Percentiles rank a stretch among this genome's conserved stretches.
These are phyloP conservation scores for Nasonia vitripennis DNA, from an alignment of 1,140 invertebrate genomes.

Conservation along the genomic window DNA sequence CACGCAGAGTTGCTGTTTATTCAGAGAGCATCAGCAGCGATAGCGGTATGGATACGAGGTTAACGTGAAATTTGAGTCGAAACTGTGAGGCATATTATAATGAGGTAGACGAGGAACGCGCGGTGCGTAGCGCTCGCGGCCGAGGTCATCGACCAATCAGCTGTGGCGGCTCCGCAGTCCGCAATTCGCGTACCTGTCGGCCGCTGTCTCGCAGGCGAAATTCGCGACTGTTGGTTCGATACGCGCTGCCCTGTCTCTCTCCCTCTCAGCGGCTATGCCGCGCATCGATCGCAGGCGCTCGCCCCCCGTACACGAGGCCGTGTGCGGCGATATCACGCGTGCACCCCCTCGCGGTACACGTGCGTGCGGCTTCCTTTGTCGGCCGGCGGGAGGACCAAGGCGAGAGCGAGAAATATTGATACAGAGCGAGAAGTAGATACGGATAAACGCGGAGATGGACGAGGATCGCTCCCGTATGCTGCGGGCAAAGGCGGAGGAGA, in stretches of 20 bases:
- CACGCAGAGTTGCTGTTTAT: not conserved
- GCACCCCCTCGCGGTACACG: not conserved
- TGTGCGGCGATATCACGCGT: conserved; percentile 9
- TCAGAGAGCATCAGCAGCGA: not conserved
- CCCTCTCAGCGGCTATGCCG: conserved; percentile 2
- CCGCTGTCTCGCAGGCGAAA: conserved; percentile 49
- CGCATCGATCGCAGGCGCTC: conserved; percentile 56
- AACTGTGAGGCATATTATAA: conserved; percentile 6
- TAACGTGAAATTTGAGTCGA: conserved; percentile 16
- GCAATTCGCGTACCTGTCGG: conserved; percentile 40
- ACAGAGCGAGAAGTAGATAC: not conserved
- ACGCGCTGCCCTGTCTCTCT: conserved; percentile 46
- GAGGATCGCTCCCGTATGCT: not conserved
- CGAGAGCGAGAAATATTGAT: conserved; percentile 34
- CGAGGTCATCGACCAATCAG: conserved; percentile 41
- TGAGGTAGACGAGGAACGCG: not conserved
- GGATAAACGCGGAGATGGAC: not conserved
- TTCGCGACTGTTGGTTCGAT: conserved; percentile 61
- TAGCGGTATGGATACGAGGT: not conserved
- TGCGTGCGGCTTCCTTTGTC: not conserved
- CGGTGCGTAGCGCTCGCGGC: not conserved
- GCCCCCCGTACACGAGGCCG: not conserved
- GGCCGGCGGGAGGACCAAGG: not conserved
- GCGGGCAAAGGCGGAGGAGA: not conserved
- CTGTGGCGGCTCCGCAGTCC: not conserved